phyloP scores from a whole-genome alignment of 2,113 vertebrate genomes.

The Rhinogobius similis region DNA sequence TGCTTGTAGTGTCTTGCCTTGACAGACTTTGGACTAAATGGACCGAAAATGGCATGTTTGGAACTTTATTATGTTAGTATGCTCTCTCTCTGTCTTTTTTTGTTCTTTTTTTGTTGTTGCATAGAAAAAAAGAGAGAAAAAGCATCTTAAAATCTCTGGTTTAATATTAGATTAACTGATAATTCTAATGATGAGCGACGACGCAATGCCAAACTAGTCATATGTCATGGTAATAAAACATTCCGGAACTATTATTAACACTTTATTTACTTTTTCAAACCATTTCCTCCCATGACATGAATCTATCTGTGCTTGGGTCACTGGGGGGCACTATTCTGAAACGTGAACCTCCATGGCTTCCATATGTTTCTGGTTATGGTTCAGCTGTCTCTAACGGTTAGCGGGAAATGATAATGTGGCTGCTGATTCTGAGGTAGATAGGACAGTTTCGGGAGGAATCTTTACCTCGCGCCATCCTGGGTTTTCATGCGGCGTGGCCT shows the following conservation, averaged over 20 bases:
- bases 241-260: not conserved
- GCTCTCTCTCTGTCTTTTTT: no score
- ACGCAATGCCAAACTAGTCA: no score
- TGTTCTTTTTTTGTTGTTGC: no score
- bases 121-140: no score
- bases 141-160: no score
- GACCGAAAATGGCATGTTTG: no score
- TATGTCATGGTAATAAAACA: not conserved
- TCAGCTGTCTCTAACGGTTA: conserved; percentile 50
- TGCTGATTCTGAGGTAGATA: conserved; percentile 22
- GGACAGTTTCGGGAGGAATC: conserved; percentile 22
- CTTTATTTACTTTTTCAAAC: not conserved
- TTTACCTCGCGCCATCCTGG: not conserved
- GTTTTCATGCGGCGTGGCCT: conserved; percentile 7
- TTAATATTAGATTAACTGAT: no score
- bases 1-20: no score
- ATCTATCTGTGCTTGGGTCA: no score
- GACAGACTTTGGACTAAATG: no score
- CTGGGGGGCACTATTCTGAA: not conserved
- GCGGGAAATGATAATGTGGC: conserved; percentile 50
- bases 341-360: conserved; percentile 33
- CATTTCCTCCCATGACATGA: not conserved
- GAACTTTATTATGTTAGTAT: no score
- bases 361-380: conserved; percentile 65
- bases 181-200: no score